Conservation (phyloP, 1,140 invertebrate species). For the Heterodera schachtii region DNA sequence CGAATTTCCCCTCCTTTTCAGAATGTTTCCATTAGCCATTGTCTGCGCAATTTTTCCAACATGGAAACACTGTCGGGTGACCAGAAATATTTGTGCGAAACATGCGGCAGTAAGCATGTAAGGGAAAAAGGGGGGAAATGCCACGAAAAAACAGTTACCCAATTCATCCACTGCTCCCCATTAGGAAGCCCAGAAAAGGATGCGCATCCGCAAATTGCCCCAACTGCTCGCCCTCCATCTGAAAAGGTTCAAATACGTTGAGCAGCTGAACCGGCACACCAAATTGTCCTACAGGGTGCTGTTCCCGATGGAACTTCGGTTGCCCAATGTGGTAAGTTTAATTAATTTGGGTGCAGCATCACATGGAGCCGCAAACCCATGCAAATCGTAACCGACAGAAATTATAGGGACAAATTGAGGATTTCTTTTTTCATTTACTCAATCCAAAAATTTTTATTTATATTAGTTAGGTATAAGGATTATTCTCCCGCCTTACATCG, state of each 20-base stretch:
- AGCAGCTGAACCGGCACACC: constrained; percentile 95
- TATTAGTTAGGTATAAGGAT: too few species aligned
- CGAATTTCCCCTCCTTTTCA: not conserved
- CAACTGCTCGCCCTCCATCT: constrained; percentile 95
- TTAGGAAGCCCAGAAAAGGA: constrained; percentile 85
- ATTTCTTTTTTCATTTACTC: too few species aligned
- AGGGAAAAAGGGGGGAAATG: not conserved
- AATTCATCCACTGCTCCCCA: not conserved
- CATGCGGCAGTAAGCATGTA: constrained; percentile 94
- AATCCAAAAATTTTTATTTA: too few species aligned
- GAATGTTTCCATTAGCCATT: constrained; percentile 98
- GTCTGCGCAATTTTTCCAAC: constrained; percentile 93
- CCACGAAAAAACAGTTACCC: not conserved
- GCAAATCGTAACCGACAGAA: too few species aligned
- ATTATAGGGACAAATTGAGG: too few species aligned
- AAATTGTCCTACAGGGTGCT: constrained; percentile 98
- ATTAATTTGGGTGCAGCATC: not conserved
- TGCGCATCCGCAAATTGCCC: constrained; percentile 96
- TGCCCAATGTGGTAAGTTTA: constrained; percentile 89
- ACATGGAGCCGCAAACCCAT: not conserved
- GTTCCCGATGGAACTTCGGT: constrained; percentile 91
- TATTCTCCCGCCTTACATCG: too few species aligned
- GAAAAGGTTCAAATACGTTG: constrained; percentile 98
- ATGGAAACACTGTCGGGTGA: constrained; percentile 98
- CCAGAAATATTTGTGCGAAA: constrained; percentile 99